These are phyloP conservation scores for Ennomos quercinarius DNA, from an alignment of 2,888 invertebrate genomes.

Conservation along the genomic window DNA sequence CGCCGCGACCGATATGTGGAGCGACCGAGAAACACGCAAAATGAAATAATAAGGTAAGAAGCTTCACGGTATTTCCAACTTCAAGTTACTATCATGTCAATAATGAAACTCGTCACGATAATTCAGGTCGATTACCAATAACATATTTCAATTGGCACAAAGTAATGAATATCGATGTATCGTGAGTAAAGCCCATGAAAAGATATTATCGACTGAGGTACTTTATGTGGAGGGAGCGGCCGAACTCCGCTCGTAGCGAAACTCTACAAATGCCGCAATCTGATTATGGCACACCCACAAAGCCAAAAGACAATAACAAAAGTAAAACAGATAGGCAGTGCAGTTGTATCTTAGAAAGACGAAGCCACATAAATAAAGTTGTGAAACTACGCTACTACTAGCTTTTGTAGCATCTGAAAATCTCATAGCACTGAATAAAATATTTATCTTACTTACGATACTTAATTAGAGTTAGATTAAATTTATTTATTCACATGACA, in stretches of 20 bases:
- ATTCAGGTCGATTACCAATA: slow-evolving; percentile 12
- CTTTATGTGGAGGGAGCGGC: slow-evolving; percentile 71
- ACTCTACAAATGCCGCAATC: slow-evolving; percentile 82
- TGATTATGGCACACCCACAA: slow-evolving; percentile 81
- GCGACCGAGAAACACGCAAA: slow-evolving; percentile 63
- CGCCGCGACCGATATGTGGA: slow-evolving; percentile 67
- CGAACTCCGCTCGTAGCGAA: slow-evolving; percentile 67
- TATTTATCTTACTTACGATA: background rate
- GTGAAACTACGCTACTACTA: background rate
- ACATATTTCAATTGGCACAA: slow-evolving; percentile 29
- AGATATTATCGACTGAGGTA: slow-evolving; percentile 32
- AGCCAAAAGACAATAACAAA: slow-evolving; percentile 36
- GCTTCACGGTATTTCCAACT: slow-evolving; percentile 16
- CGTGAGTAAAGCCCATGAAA: slow-evolving; percentile 38
- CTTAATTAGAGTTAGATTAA: background rate
- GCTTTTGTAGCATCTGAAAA: background rate
- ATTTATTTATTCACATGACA: too few species aligned
- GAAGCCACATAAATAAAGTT: background rate
- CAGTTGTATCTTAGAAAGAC: slow-evolving; percentile 5
- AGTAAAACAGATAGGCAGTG: background rate
- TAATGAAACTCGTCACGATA: slow-evolving; percentile 1
- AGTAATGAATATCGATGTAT: slow-evolving; percentile 25
- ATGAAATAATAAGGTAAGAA: slow-evolving; percentile 82
- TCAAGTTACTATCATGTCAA: slow-evolving; percentile 6
- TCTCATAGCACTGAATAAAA: slow-evolving; percentile 1